These are phyloP conservation scores for Frieseomelitta varia DNA, from an alignment of 1,140 invertebrate species.

Conservation along the genomic window DNA sequence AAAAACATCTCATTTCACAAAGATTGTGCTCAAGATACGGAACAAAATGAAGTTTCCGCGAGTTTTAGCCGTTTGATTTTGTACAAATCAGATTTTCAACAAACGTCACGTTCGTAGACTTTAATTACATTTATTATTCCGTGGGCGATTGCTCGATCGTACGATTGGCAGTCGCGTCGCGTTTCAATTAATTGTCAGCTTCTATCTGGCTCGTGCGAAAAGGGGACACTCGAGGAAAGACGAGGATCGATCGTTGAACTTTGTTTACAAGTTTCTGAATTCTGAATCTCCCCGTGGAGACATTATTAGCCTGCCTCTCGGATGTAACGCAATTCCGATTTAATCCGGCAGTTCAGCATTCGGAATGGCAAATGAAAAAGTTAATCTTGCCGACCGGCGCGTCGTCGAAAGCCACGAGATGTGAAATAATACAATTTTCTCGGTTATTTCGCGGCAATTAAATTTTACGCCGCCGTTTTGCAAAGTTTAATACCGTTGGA, in stretches of 20 bases:
- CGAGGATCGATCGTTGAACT: background rate
- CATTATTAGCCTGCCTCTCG: background rate
- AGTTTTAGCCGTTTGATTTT: too few relatives aligned
- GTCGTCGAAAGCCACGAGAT: background rate
- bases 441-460: background rate
- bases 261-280: background rate
- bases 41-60: too few relatives aligned
- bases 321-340: background rate
- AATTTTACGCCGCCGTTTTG: background rate
- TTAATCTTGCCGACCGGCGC: background rate
- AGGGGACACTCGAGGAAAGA: background rate
- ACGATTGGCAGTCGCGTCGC: background rate
- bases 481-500: background rate
- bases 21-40: too few relatives aligned
- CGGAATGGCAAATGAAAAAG: slow-evolving; percentile 1
- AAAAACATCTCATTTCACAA: too few relatives aligned
- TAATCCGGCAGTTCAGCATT: background rate
- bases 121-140: background rate
- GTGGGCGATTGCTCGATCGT: background rate
- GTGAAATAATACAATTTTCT: slow-evolving; percentile 3
- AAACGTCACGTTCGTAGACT: background rate
- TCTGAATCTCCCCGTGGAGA: background rate
- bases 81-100: too few relatives aligned
- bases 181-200: background rate
- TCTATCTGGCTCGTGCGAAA: background rate